Percentiles rank a stretch among this genome's conserved stretches.
phyloP scores from a whole-genome alignment of 2,113 vertebrate species.

The Oryzias javanicus region DNA sequence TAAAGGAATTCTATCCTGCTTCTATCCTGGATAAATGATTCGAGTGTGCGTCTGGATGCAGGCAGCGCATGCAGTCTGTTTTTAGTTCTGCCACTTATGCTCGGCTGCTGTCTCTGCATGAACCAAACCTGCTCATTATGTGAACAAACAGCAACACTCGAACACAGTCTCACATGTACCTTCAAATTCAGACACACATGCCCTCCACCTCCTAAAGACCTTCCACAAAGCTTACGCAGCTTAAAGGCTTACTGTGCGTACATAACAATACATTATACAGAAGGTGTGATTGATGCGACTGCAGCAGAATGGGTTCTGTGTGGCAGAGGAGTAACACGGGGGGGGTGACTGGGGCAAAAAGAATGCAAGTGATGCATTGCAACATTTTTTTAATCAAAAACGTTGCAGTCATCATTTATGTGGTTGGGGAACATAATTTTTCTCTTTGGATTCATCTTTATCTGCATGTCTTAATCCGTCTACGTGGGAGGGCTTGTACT shows the following conservation, averaged over 20 bases:
- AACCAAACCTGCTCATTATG: constrained; percentile 53
- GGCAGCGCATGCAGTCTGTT: constrained; percentile 43
- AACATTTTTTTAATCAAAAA: constrained; percentile 18
- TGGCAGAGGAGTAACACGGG: constrained; percentile 22
- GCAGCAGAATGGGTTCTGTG: constrained; percentile 36
- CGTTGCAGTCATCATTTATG: constrained; percentile 11
- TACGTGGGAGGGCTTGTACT: constrained; percentile 52
- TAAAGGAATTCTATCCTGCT: constrained; percentile 72
- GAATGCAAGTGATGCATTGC: constrained; percentile 37
- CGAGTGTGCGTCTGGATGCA: constrained; percentile 31
- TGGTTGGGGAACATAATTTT: constrained; percentile 19
- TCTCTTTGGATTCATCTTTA: constrained; percentile 20
- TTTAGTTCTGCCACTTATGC: constrained; percentile 62
- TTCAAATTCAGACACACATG: constrained; percentile 15
- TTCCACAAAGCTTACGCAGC: constrained; percentile 34
- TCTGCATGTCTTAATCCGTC: constrained; percentile 25
- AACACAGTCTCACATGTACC: constrained; percentile 37
- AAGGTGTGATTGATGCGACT: constrained; percentile 44
- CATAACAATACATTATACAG: constrained; percentile 52
- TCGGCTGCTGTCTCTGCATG: constrained; percentile 36
- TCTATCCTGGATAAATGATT: constrained; percentile 58
- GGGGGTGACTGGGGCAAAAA: neutral
- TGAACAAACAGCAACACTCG: constrained; percentile 33
- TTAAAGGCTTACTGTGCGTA: constrained; percentile 54
- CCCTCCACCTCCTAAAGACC: constrained; percentile 28